These are phyloP conservation scores for Desmophyllum pertusum DNA, from an alignment of 92 coral and sea anemone species.

Conservation along the genomic window DNA sequence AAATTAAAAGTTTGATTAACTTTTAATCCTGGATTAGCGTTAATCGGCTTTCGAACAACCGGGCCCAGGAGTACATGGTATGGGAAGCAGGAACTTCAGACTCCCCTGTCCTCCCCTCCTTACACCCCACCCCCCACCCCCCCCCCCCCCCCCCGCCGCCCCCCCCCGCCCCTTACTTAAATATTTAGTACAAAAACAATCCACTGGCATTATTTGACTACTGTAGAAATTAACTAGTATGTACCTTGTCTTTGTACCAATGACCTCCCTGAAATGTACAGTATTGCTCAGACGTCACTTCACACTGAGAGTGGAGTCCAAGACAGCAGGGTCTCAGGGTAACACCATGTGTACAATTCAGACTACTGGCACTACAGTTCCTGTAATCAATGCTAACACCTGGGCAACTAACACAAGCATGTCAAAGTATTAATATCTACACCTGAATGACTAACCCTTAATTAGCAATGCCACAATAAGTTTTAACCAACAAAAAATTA, in stretches of 20 bases:
- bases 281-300: conserved; percentile 51
- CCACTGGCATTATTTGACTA: no score
- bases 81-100: no score
- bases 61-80: no score
- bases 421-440: background rate
- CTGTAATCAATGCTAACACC: conserved; percentile 1
- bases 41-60: no score
- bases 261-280: conserved; percentile 63
- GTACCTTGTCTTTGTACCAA: conserved; percentile 77
- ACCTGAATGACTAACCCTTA: background rate
- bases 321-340: conserved; percentile 83
- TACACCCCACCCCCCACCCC: no score
- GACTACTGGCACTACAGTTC: conserved; percentile 51
- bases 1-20: no score
- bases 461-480: background rate
- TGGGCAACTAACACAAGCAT: conserved; percentile 24
- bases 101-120: no score
- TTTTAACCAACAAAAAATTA: background rate
- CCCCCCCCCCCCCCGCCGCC: no score
- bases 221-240: no score
- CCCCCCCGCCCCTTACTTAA: no score
- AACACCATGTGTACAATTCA: conserved; percentile 56
- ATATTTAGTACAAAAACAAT: no score
- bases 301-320: conserved; percentile 72
- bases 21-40: no score